phyloP scores from a whole-genome alignment of 2,113 vertebrate genomes.

The Lasiurus borealis region DNA sequence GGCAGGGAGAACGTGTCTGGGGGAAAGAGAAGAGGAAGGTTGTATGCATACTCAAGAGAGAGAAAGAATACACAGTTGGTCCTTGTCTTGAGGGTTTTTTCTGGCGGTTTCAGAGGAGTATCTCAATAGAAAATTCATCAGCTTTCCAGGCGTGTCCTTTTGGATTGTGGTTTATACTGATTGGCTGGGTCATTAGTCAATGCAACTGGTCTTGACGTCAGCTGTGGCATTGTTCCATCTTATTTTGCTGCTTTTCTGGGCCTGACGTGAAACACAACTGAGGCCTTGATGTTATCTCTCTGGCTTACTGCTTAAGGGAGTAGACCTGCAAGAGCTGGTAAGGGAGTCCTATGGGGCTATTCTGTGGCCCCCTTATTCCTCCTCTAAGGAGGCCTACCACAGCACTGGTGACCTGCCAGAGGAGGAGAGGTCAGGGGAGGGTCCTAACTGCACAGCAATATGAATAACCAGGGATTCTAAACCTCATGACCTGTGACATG shows the following conservation, averaged over 20 bases:
- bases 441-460: background rate
- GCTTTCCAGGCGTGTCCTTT: background rate
- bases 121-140: background rate
- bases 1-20: background rate
- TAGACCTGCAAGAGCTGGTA: background rate
- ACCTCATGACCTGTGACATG: background rate
- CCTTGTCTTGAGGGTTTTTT: background rate
- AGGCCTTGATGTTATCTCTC: background rate
- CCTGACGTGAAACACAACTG: background rate
- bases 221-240: background rate
- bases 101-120: background rate
- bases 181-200: background rate
- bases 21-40: background rate
- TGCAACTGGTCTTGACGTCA: background rate
- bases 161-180: background rate
- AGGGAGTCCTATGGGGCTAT: background rate
- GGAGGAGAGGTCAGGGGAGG: background rate
- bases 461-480: background rate
- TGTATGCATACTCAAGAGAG: background rate
- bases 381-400: background rate
- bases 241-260: background rate
- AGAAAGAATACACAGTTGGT: background rate
- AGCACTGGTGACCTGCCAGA: background rate
- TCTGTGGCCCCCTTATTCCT: background rate
- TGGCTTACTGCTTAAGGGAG: background rate